phyloP scores from a whole-genome alignment of 2,888 invertebrate genomes.

The Acholoe squamosa region DNA sequence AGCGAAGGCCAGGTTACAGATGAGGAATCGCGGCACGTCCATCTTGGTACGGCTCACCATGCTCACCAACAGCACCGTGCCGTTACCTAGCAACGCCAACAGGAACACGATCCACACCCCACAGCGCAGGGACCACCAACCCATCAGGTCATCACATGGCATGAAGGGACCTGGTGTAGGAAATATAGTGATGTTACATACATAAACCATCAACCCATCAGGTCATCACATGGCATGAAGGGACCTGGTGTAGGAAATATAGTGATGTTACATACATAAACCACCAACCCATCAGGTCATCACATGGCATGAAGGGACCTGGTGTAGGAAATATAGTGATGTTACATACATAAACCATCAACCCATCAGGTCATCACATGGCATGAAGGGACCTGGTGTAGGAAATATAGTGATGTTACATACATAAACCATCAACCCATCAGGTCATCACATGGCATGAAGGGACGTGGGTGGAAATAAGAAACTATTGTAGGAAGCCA shows the following conservation, averaged over 20 bases:
- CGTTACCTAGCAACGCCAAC: constrained; percentile 96
- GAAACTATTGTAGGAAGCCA: too few species aligned
- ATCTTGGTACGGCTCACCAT: constrained; percentile 95
- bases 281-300: constrained; percentile 99
- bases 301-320: constrained; percentile 97
- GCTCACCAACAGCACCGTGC: constrained; percentile 96
- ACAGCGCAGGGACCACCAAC: constrained; percentile 98
- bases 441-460: constrained; percentile 96
- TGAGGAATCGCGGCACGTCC: constrained; percentile 97
- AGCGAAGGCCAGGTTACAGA: constrained; percentile 97
- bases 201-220: constrained; percentile 99
- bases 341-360: constrained; percentile 85
- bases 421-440: constrained; percentile 98
- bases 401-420: neutral
- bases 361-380: constrained; percentile 97
- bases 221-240: constrained; percentile 96
- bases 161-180: constrained; percentile 91
- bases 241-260: constrained; percentile 87
- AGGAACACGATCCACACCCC: constrained; percentile 99
- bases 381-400: constrained; percentile 92
- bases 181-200: too few species aligned
- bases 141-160: constrained; percentile 97
- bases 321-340: constrained; percentile 66
- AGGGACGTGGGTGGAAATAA: too few species aligned
- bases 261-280: constrained; percentile 85